Conservation (phyloP, 2,113 vertebrate species). For the Thunnus thynnus region DNA sequence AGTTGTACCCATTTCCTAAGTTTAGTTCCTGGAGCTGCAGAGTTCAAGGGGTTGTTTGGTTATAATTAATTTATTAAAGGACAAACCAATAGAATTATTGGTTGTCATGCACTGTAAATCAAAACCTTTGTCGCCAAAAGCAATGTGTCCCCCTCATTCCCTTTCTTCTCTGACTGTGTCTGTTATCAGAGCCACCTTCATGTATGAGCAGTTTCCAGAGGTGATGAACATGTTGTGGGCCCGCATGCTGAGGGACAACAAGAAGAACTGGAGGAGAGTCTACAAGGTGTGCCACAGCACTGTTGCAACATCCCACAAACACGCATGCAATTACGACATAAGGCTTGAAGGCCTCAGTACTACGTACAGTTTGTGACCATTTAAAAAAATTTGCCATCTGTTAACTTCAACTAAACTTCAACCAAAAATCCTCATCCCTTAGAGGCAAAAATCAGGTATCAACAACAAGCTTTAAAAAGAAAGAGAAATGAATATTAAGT, state of each 20-base stretch:
- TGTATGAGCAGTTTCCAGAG: slow-evolving; percentile 99
- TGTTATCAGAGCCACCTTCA: slow-evolving; percentile 91
- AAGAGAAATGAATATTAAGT: neutral
- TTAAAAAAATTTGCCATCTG: neutral
- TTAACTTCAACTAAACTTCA: neutral
- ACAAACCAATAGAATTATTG: neutral
- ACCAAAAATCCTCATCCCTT: neutral
- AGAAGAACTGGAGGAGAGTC: slow-evolving; percentile 99
- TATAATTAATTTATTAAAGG: neutral
- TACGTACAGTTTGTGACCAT: neutral
- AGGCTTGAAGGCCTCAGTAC: neutral
- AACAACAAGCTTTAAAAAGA: neutral
- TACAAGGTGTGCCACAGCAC: slow-evolving; percentile 91
- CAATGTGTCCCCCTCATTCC: neutral
- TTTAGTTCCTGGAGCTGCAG: neutral
- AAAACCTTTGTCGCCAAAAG: neutral
- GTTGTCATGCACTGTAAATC: neutral
- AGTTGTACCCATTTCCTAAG: neutral
- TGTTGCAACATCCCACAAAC: slow-evolving; percentile 16
- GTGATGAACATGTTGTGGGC: slow-evolving; percentile 99
- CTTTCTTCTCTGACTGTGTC: slow-evolving; percentile 4
- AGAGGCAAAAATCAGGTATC: neutral
- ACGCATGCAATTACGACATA: slow-evolving; percentile 7
- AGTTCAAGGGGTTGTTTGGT: neutral
- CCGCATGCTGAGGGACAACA: slow-evolving; percentile 98